These are phyloP conservation scores for Geopemphigus sp. DNA, from an alignment of 1,140 invertebrate genomes.

Conservation along the genomic window DNA sequence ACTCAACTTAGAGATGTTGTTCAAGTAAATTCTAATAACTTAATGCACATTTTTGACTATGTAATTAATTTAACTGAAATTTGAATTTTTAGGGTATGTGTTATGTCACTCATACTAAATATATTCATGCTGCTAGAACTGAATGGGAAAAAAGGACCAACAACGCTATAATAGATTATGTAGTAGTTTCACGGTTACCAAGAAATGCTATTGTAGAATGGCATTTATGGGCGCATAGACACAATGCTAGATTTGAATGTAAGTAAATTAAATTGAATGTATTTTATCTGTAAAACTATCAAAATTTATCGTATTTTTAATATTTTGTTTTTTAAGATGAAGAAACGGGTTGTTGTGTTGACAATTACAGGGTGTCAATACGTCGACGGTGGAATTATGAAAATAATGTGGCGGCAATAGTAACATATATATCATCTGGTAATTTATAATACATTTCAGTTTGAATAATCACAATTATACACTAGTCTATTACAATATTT, in stretches of 20 bases:
- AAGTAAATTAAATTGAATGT: constrained; percentile 55
- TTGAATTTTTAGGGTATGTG: constrained; percentile 66
- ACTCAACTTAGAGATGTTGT: constrained; percentile 75
- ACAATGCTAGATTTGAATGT: constrained; percentile 85
- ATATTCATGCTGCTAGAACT: constrained; percentile 69
- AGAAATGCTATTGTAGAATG: constrained; percentile 81
- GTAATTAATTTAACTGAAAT: neutral
- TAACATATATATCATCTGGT: constrained; percentile 76
- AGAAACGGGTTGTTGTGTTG: constrained; percentile 79
- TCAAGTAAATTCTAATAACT: constrained; percentile 58
- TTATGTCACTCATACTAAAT: constrained; percentile 70
- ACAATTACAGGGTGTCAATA: constrained; percentile 75
- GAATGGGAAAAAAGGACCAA: constrained; percentile 82
- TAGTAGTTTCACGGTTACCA: constrained; percentile 77
- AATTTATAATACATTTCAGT: constrained; percentile 51
- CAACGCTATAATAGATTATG: constrained; percentile 81
- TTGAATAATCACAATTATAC: neutral
- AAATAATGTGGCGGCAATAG: constrained; percentile 78
- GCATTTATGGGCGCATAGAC: constrained; percentile 81
- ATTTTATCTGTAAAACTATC: too few relatives aligned
- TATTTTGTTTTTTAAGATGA: constrained; percentile 64
- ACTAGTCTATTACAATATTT: constrained; percentile 26
- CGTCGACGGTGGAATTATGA: constrained; percentile 83
- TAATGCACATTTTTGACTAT: neutral
- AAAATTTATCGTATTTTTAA: constrained; percentile 30